Percentiles rank a stretch among this genome's conserved stretches.
Evolutionary conservation across 2,888 invertebrate species (phyloP).

Genomic region (Rhagophthalmus giganteus): DNA sequence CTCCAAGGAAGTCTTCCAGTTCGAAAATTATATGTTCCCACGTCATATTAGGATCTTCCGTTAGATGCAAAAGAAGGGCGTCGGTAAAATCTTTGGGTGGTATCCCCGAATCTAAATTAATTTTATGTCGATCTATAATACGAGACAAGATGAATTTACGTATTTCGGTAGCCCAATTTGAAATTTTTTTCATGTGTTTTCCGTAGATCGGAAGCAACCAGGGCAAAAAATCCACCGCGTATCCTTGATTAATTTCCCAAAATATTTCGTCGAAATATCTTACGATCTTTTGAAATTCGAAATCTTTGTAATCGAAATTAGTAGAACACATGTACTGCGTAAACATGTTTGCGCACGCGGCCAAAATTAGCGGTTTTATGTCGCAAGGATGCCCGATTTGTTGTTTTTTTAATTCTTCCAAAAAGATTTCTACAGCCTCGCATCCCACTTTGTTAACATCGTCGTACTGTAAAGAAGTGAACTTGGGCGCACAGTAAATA

Average conservation of each 20-base stretch:
- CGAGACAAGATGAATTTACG: slow-evolving; percentile 72
- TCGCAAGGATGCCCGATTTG: slow-evolving; percentile 58
- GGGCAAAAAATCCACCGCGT: slow-evolving; percentile 83
- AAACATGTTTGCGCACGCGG: slow-evolving; percentile 83
- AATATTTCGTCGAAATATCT: slow-evolving; percentile 81
- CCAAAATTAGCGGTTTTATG: slow-evolving; percentile 72
- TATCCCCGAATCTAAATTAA: slow-evolving; percentile 61
- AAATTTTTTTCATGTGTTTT: slow-evolving; percentile 68
- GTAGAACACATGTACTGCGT: slow-evolving; percentile 84
- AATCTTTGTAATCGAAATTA: slow-evolving; percentile 70
- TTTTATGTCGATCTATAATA: slow-evolving; percentile 66
- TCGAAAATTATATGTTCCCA: slow-evolving; percentile 80
- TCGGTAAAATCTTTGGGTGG: slow-evolving; percentile 79
- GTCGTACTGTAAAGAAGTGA: slow-evolving; percentile 70
- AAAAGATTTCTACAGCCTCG: slow-evolving; percentile 66
- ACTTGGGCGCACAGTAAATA: slow-evolving; percentile 78
- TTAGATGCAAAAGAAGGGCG: slow-evolving; percentile 71
- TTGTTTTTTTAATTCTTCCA: slow-evolving; percentile 58
- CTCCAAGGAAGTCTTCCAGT: slow-evolving; percentile 85
- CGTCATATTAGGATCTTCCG: slow-evolving; percentile 68
- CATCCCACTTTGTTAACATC: slow-evolving; percentile 72
- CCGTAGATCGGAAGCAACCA: slow-evolving; percentile 76
- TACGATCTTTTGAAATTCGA: slow-evolving; percentile 69
- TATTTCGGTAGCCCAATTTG: slow-evolving; percentile 70
- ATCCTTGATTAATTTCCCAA: slow-evolving; percentile 90